Conservation (phyloP, 2,888 invertebrate species). For the Drosophila buzzatii region DNA sequence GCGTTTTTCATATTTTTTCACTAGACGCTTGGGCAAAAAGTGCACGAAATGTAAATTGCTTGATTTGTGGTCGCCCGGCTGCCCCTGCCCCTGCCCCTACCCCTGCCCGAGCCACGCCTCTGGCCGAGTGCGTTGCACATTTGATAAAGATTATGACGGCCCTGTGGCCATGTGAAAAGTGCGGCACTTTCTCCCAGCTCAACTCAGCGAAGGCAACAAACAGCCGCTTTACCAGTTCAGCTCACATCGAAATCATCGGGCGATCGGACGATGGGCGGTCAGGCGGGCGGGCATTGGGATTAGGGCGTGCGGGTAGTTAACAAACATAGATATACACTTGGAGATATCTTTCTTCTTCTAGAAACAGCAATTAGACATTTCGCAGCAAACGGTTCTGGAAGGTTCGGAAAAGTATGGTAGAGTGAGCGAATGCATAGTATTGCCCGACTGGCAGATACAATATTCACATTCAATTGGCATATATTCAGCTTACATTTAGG, state of each 20-base stretch:
- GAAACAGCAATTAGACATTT: not conserved
- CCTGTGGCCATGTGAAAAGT: conserved; percentile 64
- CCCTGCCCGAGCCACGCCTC: not conserved
- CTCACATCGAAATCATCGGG: conserved; percentile 39
- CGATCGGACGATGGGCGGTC: not conserved
- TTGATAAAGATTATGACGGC: conserved; percentile 69
- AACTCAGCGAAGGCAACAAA: conserved; percentile 6
- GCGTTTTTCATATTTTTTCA: conserved; percentile 51
- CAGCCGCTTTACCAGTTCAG: conserved; percentile 45
- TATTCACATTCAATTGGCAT: not conserved
- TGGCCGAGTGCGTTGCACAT: conserved; percentile 44
- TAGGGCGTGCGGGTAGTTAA: conserved; percentile 4
- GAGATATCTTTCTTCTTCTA: not conserved
- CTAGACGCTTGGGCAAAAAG: conserved; percentile 40
- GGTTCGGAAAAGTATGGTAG: not conserved
- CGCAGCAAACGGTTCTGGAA: not conserved
- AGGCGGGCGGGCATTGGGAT: not conserved
- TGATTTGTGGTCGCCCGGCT: conserved; percentile 55
- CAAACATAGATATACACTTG: not conserved
- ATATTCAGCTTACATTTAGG: not conserved
- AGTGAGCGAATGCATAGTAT: too few species aligned
- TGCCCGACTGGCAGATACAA: not conserved
- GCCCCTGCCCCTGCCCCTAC: not conserved
- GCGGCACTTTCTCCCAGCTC: conserved; percentile 68
- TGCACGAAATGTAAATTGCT: conserved; percentile 72